Conservation (phyloP, 1,140 invertebrate species). For the Magallana ariakensis region DNA sequence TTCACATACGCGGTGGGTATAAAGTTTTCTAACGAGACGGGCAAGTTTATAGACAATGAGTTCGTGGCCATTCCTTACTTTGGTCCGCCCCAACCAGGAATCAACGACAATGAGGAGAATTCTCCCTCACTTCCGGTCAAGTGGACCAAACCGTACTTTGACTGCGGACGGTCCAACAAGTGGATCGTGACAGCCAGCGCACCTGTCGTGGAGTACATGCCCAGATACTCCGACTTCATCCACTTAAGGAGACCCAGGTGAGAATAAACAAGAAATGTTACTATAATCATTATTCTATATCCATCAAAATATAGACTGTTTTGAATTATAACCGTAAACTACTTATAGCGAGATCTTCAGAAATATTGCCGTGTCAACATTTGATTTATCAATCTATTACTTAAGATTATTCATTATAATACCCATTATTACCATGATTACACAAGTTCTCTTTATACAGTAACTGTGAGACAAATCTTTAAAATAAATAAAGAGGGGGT, state of each 20-base stretch:
- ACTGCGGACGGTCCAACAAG: conserved; percentile 96
- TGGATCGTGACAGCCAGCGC: conserved; percentile 96
- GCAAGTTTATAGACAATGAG: conserved; percentile 68
- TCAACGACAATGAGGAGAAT: conserved; percentile 77
- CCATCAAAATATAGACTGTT: too few species aligned
- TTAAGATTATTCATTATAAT: too few species aligned
- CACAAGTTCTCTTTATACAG: too few species aligned
- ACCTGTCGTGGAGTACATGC: conserved; percentile 97
- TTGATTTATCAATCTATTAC: too few species aligned
- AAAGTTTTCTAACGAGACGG: conserved; percentile 96
- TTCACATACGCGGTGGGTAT: conserved; percentile 88
- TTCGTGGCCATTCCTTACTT: conserved; percentile 75
- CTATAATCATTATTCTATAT: too few species aligned
- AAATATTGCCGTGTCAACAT: too few species aligned
- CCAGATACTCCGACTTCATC: conserved; percentile 91
- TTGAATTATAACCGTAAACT: too few species aligned
- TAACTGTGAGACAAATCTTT: too few species aligned
- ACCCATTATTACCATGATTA: too few species aligned
- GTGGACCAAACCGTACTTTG: conserved; percentile 97
- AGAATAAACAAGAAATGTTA: conserved; percentile 73
- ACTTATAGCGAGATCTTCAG: too few species aligned
- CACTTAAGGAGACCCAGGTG: conserved; percentile 97
- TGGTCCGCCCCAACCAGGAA: conserved; percentile 79
- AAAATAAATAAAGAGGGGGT: too few species aligned
- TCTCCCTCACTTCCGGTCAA: conserved; percentile 87